These are phyloP conservation scores for Lagocephalus sceleratus DNA, from an alignment of 2,797 vertebrate genomes.

Conservation along the genomic window DNA sequence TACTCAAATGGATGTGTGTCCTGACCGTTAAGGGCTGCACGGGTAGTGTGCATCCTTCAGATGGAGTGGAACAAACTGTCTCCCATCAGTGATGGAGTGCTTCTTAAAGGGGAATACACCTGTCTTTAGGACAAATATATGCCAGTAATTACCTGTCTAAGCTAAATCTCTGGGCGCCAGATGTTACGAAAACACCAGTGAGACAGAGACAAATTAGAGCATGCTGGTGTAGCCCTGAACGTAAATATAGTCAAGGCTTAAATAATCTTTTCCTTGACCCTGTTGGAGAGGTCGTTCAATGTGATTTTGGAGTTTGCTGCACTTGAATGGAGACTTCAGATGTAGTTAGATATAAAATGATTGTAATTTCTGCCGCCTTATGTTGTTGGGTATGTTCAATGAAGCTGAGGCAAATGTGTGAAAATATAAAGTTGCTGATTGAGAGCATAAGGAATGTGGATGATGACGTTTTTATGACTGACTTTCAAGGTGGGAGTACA, in stretches of 20 bases:
- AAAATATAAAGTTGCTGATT: no score
- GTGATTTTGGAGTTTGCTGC: slow-evolving; percentile 64
- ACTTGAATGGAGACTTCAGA: slow-evolving; percentile 67
- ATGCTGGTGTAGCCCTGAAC: slow-evolving; percentile 68
- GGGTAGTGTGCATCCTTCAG: slow-evolving; percentile 36
- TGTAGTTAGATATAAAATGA: slow-evolving; percentile 47
- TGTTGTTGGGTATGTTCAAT: no score
- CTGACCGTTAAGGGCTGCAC: slow-evolving; percentile 11
- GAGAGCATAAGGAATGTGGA: no score
- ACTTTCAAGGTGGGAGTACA: no score
- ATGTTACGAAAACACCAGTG: slow-evolving; percentile 81
- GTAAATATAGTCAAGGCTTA: slow-evolving; percentile 79
- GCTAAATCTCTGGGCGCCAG: slow-evolving; percentile 84
- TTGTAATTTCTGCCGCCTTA: no score
- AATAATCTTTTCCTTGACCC: slow-evolving; percentile 84
- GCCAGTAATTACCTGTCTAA: slow-evolving; percentile 85
- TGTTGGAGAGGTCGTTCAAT: slow-evolving; percentile 76
- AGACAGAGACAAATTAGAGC: slow-evolving; percentile 79
- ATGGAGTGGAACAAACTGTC: slow-evolving; percentile 47
- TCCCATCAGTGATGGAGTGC: slow-evolving; percentile 78
- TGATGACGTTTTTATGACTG: no score
- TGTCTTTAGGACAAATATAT: slow-evolving; percentile 84
- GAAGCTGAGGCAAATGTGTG: no score
- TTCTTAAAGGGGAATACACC: slow-evolving; percentile 84
- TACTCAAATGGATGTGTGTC: not conserved